Percentiles rank a stretch among this genome's conserved stretches.
phyloP scores from a whole-genome alignment of 2,888 invertebrate species.

The Poecilus cupreus region DNA sequence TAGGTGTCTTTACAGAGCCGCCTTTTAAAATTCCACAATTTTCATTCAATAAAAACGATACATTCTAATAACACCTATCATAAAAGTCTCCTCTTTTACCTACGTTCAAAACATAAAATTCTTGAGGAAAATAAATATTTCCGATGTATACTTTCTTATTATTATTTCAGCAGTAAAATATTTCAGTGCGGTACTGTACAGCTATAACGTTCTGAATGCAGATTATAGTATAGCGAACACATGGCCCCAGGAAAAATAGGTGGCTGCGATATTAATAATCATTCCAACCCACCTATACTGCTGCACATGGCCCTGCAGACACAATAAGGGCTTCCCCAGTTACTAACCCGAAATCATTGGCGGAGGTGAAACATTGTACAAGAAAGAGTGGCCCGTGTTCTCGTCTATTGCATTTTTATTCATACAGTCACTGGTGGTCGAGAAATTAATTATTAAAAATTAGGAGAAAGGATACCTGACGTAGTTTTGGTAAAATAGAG shows the following conservation, averaged over 20 bases:
- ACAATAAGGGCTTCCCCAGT: neutral
- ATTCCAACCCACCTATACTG: conserved; percentile 24
- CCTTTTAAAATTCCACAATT: neutral
- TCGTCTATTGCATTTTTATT: no score
- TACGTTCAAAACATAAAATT: neutral
- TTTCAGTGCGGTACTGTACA: conserved; percentile 1
- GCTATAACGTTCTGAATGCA: conserved; percentile 19
- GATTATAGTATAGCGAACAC: conserved; percentile 31
- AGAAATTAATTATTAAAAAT: no score
- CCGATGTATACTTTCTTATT: neutral
- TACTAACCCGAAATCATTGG: neutral
- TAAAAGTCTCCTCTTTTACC: neutral
- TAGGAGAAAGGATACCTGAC: no score
- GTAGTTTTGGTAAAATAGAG: no score
- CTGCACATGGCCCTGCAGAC: conserved; percentile 46
- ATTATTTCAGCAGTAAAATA: conserved; percentile 11
- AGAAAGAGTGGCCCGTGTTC: no score
- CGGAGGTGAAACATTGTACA: neutral
- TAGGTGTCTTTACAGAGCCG: conserved; percentile 27
- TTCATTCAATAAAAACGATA: neutral
- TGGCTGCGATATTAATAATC: conserved; percentile 54
- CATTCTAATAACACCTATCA: neutral
- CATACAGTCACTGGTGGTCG: no score
- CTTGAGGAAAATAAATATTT: neutral
- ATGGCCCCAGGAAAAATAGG: conserved; percentile 54